Evolutionary conservation across 2,113 vertebrate genomes (phyloP).

Genomic region (Micronycteris hirsuta): DNA sequence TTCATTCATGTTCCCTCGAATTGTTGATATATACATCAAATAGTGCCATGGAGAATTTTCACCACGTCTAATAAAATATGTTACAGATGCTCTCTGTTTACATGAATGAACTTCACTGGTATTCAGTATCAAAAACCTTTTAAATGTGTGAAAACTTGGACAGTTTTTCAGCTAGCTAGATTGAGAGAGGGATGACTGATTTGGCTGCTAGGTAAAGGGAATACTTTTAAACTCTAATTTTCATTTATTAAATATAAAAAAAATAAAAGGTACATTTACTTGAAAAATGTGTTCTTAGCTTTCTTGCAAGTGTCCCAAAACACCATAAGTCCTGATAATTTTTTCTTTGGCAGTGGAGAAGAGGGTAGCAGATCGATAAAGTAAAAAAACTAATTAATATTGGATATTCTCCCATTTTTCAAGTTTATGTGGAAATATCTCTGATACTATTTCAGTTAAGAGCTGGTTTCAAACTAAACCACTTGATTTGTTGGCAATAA

Average conservation of each 20-base stretch:
- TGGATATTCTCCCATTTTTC: neutral
- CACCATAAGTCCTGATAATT: neutral
- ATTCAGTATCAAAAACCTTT: neutral
- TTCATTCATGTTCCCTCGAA: neutral
- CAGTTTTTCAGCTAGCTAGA: neutral
- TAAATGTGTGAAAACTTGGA: neutral
- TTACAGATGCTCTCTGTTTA: neutral
- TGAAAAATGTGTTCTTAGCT: neutral
- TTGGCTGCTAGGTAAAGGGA: neutral
- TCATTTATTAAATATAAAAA: neutral
- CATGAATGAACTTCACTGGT: neutral
- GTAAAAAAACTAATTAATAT: neutral
- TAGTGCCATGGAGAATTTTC: neutral
- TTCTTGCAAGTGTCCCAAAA: neutral
- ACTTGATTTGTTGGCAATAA: neutral
- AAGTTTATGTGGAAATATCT: neutral
- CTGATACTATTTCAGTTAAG: neutral
- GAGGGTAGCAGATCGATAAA: neutral
- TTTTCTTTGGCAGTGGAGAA: neutral
- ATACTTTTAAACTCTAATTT: neutral
- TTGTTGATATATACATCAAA: neutral
- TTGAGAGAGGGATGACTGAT: neutral
- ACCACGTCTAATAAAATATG: neutral
- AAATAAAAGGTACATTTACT: slow-evolving; percentile 20
- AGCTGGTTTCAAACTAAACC: neutral